Evolutionary conservation across 2,888 invertebrate species (phyloP).

Genomic region (Eupithecia dodoneata): DNA sequence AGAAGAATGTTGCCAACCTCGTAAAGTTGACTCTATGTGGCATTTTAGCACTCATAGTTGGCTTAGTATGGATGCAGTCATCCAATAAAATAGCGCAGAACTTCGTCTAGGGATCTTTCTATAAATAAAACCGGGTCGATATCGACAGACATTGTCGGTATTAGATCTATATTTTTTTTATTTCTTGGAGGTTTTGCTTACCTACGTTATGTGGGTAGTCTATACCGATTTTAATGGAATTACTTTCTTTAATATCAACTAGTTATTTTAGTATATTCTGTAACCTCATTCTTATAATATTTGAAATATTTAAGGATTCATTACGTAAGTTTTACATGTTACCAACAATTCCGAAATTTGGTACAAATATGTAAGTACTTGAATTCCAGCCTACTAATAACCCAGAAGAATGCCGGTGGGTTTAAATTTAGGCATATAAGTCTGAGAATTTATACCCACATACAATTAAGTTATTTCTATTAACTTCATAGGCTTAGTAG

Average conservation of each 20-base stretch:
- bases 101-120: conserved; percentile 14
- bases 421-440: background rate
- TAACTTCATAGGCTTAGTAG: background rate
- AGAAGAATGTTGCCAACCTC: conserved; percentile 6
- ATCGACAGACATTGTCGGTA: background rate
- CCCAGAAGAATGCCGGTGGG: background rate
- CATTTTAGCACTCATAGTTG: background rate
- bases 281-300: background rate
- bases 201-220: background rate
- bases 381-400: background rate
- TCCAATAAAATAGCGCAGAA: conserved; percentile 16
- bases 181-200: background rate
- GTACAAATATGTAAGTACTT: background rate
- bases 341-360: background rate
- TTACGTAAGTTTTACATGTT: background rate
- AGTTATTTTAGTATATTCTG: background rate
- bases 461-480: background rate
- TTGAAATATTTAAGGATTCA: background rate
- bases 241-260: background rate
- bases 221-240: background rate
- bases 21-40: background rate
- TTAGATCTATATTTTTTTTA: background rate
- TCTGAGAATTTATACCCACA: background rate
- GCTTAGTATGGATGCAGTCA: conserved; percentile 15
- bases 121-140: conserved; percentile 17